These are phyloP conservation scores for Nycticebus coucang DNA, from an alignment of 2,113 vertebrate genomes.

Conservation along the genomic window DNA sequence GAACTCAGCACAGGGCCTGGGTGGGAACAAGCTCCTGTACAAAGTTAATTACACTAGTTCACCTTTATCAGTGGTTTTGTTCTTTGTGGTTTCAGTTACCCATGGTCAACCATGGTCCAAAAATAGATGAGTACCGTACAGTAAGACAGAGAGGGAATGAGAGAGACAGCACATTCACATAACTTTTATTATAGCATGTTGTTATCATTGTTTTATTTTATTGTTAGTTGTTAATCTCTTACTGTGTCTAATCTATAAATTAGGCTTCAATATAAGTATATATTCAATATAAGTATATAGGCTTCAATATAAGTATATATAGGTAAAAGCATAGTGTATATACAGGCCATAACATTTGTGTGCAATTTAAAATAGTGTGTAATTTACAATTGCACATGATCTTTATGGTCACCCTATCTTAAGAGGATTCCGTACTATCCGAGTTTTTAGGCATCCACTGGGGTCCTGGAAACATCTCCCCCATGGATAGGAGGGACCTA, in stretches of 20 bases:
- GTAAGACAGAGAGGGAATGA: not conserved
- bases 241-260: not conserved
- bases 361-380: too few species aligned
- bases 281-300: not conserved
- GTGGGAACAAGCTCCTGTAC: not conserved
- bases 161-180: not conserved
- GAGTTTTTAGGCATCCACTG: not conserved
- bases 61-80: not conserved
- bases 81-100: not conserved
- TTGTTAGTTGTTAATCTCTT: not conserved
- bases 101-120: not conserved
- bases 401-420: too few species aligned
- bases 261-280: not conserved
- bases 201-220: not conserved
- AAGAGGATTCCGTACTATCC: not conserved
- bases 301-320: not conserved
- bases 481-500: not conserved
- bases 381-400: too few species aligned
- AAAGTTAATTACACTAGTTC: not conserved
- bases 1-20: not conserved
- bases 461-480: not conserved
- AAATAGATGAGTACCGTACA: not conserved
- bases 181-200: not conserved
- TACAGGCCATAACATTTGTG: too few species aligned
- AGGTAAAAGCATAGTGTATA: not conserved